Percentiles rank a stretch among this genome's conserved stretches.
These are phyloP conservation scores for Drosophila helvetica DNA, from an alignment of 2,888 invertebrate genomes.

Conservation along the genomic window DNA sequence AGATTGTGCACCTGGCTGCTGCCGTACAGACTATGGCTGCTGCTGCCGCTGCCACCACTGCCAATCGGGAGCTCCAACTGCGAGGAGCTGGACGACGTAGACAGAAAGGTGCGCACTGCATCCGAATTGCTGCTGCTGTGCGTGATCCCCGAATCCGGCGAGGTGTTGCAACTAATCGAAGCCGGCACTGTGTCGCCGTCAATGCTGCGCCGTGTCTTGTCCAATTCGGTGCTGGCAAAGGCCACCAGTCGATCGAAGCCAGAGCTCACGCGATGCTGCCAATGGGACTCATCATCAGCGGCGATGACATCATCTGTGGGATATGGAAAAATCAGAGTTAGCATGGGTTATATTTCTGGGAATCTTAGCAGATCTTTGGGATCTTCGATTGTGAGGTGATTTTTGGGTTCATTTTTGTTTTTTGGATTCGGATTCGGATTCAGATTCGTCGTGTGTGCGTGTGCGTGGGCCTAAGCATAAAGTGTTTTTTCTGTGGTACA, in stretches of 20 bases:
- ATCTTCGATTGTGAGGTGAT: background rate
- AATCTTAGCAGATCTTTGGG: background rate
- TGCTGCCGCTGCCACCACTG: slow-evolving; percentile 72
- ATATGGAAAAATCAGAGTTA: background rate
- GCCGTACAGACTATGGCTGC: slow-evolving; percentile 61
- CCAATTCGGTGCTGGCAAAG: slow-evolving; percentile 95
- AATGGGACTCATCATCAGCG: slow-evolving; percentile 92
- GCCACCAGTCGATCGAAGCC: slow-evolving; percentile 97
- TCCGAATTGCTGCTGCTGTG: slow-evolving; percentile 85
- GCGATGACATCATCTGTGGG: slow-evolving; percentile 84
- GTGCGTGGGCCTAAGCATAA: background rate
- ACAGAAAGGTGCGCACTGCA: slow-evolving; percentile 83
- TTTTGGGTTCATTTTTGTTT: background rate
- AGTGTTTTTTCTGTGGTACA: slow-evolving; percentile 22
- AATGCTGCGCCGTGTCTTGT: slow-evolving; percentile 91
- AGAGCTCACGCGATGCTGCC: slow-evolving; percentile 96
- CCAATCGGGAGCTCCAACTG: slow-evolving; percentile 81
- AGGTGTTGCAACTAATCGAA: slow-evolving; percentile 89
- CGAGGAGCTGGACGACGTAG: slow-evolving; percentile 85
- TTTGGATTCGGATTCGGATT: background rate
- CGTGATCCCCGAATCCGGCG: slow-evolving; percentile 94
- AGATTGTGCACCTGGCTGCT: slow-evolving; percentile 73
- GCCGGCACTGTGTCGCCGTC: slow-evolving; percentile 87
- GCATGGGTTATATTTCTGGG: background rate
- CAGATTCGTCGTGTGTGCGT: background rate